Evolutionary conservation across 1,140 invertebrate species (phyloP).

Genomic region (Dolichoris vasculosae): DNA sequence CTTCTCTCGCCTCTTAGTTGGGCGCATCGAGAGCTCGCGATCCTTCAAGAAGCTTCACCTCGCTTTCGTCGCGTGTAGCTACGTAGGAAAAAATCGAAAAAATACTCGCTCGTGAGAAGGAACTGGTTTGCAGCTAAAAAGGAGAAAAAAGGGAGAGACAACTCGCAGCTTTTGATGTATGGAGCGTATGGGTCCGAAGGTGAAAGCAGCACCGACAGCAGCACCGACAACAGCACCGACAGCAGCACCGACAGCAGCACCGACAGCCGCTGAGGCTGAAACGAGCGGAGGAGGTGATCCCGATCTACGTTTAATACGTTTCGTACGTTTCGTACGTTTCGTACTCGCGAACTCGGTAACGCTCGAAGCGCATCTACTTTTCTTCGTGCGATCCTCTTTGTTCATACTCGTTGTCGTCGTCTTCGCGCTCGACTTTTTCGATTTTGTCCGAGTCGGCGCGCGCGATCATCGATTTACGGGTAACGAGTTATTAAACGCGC

Average conservation of each 20-base stretch:
- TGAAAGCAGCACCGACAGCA: constrained; percentile 15
- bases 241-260: constrained; percentile 27
- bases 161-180: constrained; percentile 11
- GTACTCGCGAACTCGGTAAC: neutral
- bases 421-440: neutral
- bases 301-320: neutral
- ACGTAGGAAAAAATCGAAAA: neutral
- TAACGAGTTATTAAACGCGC: too few relatives aligned
- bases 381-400: neutral
- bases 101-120: neutral
- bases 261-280: neutral
- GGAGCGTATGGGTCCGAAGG: neutral
- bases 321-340: neutral
- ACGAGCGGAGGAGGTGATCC: neutral
- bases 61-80: neutral
- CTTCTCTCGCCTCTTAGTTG: neutral
- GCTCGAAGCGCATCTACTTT: neutral
- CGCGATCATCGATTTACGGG: neutral
- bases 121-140: constrained; percentile 24
- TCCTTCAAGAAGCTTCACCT: constrained; percentile 4
- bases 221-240: too few relatives aligned
- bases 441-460: neutral
- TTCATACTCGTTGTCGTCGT: neutral
- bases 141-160: neutral
- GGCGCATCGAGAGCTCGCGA: neutral